These are phyloP conservation scores for Microtus montanus DNA, from an alignment of 2,113 vertebrate species.

Conservation along the genomic window DNA sequence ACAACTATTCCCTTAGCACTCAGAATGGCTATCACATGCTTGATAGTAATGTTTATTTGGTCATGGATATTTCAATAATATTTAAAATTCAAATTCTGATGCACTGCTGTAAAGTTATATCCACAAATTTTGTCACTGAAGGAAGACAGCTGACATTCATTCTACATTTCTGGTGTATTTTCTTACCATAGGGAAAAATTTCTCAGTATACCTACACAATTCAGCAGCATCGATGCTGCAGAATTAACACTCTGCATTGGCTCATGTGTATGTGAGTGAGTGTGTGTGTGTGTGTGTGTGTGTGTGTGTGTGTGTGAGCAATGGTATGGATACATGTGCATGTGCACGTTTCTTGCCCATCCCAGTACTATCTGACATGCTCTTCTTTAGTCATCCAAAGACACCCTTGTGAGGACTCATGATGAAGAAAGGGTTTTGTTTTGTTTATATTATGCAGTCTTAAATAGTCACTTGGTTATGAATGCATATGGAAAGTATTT, in stretches of 20 bases:
- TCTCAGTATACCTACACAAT: not conserved
- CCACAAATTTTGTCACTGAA: slow-evolving; percentile 17
- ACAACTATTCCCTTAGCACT: not conserved
- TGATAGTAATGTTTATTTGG: not conserved
- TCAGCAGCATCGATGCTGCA: slow-evolving; percentile 2
- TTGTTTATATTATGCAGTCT: not conserved
- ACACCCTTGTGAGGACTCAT: not conserved
- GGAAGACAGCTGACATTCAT: not conserved
- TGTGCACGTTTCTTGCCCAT: not conserved
- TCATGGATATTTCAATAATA: not conserved
- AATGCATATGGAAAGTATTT: slow-evolving; percentile 7
- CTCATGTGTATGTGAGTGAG: not conserved
- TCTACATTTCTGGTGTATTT: not conserved
- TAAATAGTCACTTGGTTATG: not conserved
- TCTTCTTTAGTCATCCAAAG: not conserved
- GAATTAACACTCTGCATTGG: not conserved
- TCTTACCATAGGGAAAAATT: not conserved
- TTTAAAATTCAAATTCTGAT: slow-evolving; percentile 12
- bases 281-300: not conserved
- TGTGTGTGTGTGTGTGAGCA: not conserved
- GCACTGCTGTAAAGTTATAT: not conserved
- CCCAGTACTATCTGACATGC: not conserved
- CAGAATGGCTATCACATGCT: not conserved
- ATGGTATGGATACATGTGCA: too few relatives aligned
- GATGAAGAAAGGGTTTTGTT: slow-evolving; percentile 10